A percentile compares a stretch with the other conserved stretches of the same genome.
These are phyloP conservation scores for Numenius phaeopus DNA, from an alignment of 2,797 vertebrate species.

Conservation along the genomic window DNA sequence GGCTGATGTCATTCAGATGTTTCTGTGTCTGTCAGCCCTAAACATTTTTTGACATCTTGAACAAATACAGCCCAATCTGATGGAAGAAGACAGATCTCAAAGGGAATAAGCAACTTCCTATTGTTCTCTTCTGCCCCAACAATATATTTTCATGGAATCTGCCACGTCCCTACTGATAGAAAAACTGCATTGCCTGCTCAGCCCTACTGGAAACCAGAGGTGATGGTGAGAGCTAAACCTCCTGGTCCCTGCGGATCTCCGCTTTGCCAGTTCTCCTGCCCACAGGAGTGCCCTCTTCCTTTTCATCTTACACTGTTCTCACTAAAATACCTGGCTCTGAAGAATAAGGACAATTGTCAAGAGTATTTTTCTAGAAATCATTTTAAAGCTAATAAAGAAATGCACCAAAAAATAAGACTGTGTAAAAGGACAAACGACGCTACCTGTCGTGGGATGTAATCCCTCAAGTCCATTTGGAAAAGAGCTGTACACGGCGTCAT, in stretches of 20 bases:
- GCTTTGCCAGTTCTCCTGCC: not conserved
- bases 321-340: not conserved
- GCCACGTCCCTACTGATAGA: not conserved
- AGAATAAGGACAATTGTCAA: not conserved
- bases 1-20: not conserved
- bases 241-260: not conserved
- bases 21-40: not conserved
- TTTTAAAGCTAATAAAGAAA: not conserved
- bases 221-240: not conserved
- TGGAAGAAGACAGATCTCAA: not conserved
- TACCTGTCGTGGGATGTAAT: not conserved
- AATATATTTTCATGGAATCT: not conserved
- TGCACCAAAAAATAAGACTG: fast-evolving
- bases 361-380: not conserved
- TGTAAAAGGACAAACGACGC: not conserved
- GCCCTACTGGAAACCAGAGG: not conserved
- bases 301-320: not conserved
- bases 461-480: not conserved
- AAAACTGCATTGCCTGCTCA: not conserved
- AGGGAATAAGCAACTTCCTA: not conserved
- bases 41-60: not conserved
- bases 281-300: not conserved
- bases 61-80: not conserved
- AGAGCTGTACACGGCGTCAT: not conserved
- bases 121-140: not conserved